Percentiles rank a stretch among this genome's conserved stretches.
phyloP scores from a whole-genome alignment of 2,113 vertebrate genomes.

The Platysteira castanea region DNA sequence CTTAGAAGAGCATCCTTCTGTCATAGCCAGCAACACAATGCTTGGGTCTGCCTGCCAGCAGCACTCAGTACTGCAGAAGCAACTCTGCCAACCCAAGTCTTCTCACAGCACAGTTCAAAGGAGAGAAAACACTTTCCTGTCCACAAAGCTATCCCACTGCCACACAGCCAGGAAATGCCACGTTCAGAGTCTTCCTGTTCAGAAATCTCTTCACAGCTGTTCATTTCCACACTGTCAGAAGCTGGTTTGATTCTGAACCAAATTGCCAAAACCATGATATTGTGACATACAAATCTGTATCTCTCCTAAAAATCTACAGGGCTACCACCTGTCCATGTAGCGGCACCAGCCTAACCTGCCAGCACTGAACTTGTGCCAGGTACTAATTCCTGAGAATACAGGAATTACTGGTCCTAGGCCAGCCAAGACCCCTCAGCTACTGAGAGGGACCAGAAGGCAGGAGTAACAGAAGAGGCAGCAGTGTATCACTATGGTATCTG shows the following conservation, averaged over 20 bases:
- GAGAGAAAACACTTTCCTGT: conserved; percentile 19
- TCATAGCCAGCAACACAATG: background rate
- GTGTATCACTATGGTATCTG: background rate
- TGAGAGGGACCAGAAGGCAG: background rate
- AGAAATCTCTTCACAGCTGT: background rate
- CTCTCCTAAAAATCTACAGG: background rate
- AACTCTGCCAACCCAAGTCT: background rate
- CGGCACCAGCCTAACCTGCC: background rate
- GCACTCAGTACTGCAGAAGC: background rate
- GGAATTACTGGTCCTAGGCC: background rate
- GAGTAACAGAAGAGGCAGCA: background rate
- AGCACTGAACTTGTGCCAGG: background rate
- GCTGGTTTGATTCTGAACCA: background rate
- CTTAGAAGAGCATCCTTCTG: background rate
- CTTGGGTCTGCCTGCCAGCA: background rate
- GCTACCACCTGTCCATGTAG: background rate
- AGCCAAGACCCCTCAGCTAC: background rate
- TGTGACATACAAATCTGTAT: background rate
- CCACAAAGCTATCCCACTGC: conserved; percentile 56
- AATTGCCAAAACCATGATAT: background rate
- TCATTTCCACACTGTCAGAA: background rate
- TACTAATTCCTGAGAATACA: background rate
- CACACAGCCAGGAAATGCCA: background rate
- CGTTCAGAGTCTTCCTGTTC: background rate
- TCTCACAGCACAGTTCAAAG: background rate